Percentiles rank a stretch among this genome's conserved stretches.
Evolutionary conservation across 1,140 invertebrate species (phyloP).

Genomic region (Druon quercuslanigerum): DNA sequence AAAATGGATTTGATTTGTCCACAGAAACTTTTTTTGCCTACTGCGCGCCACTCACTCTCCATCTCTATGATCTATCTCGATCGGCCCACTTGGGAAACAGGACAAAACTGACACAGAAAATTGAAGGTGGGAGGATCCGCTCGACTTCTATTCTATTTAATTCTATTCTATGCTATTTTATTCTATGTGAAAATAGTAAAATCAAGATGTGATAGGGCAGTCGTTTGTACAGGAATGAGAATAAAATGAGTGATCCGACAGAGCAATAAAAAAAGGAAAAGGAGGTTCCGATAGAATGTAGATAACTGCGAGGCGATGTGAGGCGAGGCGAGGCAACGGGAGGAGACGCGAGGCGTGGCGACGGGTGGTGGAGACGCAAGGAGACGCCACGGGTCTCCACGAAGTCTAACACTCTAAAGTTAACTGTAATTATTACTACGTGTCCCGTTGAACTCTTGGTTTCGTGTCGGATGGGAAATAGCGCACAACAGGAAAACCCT

Average conservation of each 20-base stretch:
- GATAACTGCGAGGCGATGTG: no score
- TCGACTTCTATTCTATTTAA: constrained; percentile 59
- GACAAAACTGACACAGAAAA: constrained; percentile 66
- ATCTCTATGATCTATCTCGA: constrained; percentile 58
- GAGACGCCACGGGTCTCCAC: no score
- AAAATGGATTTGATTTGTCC: no score
- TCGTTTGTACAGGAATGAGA: constrained; percentile 11
- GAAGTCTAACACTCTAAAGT: constrained; percentile 1
- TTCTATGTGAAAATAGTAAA: constrained; percentile 42
- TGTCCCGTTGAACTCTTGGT: constrained; percentile 64
- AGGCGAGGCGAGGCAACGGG: no score
- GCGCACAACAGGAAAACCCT: constrained; percentile 56
- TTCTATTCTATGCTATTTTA: constrained; percentile 57
- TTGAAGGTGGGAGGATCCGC: constrained; percentile 59
- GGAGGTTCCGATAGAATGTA: no score
- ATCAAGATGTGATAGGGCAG: constrained; percentile 51
- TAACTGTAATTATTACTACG: constrained; percentile 49
- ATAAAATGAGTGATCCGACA: constrained; percentile 16
- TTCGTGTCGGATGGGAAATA: constrained; percentile 61
- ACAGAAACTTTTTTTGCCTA: no score
- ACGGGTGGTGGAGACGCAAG: no score
- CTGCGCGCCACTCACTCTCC: constrained; percentile 62
- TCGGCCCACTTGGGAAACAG: constrained; percentile 74
- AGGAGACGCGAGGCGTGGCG: no score
- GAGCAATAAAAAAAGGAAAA: no score